phyloP scores from a whole-genome alignment of 2,113 vertebrate species.

The Nyctibius bracteatus region DNA sequence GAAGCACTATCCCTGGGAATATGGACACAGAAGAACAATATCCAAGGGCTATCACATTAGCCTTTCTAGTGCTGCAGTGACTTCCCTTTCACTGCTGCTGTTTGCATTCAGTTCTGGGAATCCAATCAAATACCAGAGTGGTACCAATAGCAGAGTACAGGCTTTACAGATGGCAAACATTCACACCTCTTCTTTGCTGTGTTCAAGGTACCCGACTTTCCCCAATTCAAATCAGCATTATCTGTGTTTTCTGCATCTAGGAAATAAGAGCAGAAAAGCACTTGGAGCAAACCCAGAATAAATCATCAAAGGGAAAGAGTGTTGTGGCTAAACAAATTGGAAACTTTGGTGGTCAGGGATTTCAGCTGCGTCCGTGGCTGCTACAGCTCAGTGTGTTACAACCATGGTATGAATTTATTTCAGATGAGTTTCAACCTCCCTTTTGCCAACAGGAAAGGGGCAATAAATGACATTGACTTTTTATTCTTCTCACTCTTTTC shows the following conservation, averaged over 20 bases:
- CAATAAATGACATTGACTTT: neutral
- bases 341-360: neutral
- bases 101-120: neutral
- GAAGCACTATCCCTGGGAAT: neutral
- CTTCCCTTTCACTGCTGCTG: neutral
- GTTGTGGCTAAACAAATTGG: neutral
- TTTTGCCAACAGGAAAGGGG: neutral
- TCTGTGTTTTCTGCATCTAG: neutral
- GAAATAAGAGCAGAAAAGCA: neutral
- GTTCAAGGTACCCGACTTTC: neutral
- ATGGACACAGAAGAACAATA: neutral
- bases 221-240: neutral
- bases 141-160: neutral
- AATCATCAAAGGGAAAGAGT: neutral
- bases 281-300: neutral
- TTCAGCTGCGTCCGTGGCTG: neutral
- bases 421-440: neutral
- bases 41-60: neutral
- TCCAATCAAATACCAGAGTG: neutral
- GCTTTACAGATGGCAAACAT: neutral
- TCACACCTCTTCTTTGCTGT: neutral
- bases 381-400: neutral
- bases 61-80: neutral
- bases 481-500: neutral
- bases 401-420: neutral